These are phyloP conservation scores for Aptenodytes patagonicus DNA, from an alignment of 2,113 vertebrate genomes.

Conservation along the genomic window DNA sequence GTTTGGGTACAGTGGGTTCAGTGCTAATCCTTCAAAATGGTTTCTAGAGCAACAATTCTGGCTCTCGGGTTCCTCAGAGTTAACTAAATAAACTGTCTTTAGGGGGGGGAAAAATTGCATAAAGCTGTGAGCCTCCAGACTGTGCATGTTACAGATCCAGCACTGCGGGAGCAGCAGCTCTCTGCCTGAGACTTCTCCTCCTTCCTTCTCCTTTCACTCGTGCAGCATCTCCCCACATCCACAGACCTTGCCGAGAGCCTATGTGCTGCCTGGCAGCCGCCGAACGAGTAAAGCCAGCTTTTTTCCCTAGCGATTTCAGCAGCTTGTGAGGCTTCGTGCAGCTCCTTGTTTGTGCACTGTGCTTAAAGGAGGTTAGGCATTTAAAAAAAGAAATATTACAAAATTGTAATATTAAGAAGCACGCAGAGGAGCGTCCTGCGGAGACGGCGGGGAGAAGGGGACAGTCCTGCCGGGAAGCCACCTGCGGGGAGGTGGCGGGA, in stretches of 20 bases:
- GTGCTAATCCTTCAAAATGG: background rate
- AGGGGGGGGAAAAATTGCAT: background rate
- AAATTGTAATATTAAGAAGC: background rate
- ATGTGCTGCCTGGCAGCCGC: constrained; percentile 22
- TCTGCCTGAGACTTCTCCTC: background rate
- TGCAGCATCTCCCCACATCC: constrained; percentile 2
- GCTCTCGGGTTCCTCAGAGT: background rate
- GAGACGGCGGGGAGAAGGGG: background rate
- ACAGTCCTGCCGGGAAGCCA: background rate
- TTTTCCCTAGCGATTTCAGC: background rate
- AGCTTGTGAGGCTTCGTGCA: background rate
- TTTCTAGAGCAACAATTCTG: background rate
- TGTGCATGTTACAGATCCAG: background rate
- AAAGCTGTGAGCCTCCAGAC: background rate
- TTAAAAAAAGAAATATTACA: rapidly evolving
- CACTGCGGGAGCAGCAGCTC: constrained; percentile 1
- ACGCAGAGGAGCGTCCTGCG: rapidly evolving
- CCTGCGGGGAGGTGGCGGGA: background rate
- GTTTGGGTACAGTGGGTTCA: background rate
- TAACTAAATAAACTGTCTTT: background rate
- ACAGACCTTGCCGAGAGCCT: background rate
- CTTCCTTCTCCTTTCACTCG: background rate
- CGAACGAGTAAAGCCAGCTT: background rate
- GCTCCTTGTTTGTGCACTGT: rapidly evolving
- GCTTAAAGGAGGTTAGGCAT: background rate